Conservation (phyloP, 1,140 invertebrate genomes). For the Brachionus calyciflorus region DNA sequence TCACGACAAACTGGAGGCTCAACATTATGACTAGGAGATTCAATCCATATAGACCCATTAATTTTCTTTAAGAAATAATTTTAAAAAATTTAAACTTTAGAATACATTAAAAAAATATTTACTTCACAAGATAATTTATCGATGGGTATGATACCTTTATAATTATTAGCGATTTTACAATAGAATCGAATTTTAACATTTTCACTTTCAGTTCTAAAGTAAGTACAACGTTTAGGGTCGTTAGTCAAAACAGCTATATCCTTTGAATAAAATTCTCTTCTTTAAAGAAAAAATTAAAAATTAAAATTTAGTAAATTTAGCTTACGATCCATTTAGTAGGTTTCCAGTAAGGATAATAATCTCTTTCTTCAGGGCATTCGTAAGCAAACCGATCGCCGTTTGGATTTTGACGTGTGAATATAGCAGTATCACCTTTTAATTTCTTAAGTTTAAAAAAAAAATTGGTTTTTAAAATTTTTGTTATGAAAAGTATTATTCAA, state of each 20-base stretch:
- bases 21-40: conserved; percentile 54
- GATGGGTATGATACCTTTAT: conserved; percentile 53
- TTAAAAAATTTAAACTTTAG: neutral
- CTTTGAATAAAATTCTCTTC: conserved; percentile 50
- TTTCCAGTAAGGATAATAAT: conserved; percentile 61
- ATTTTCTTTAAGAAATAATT: conserved; percentile 49
- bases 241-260: conserved; percentile 60
- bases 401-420: conserved; percentile 58
- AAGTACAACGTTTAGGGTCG: conserved; percentile 53
- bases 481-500: no score
- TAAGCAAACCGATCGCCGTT: conserved; percentile 57
- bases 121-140: conserved; percentile 57
- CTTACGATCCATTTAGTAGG: conserved; percentile 59
- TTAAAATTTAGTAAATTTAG: conserved; percentile 50
- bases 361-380: conserved; percentile 60
- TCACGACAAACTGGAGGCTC: conserved; percentile 54
- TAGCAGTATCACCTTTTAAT: conserved; percentile 48
- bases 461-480: neutral
- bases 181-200: conserved; percentile 54
- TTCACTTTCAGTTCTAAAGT: conserved; percentile 55
- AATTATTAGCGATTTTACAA: conserved; percentile 48
- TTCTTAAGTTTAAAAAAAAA: neutral
- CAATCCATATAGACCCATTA: conserved; percentile 53
- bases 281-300: neutral
- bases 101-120: conserved; percentile 49